Conservation (phyloP, 2,888 invertebrate species). For the Meteorus cinctellus region DNA sequence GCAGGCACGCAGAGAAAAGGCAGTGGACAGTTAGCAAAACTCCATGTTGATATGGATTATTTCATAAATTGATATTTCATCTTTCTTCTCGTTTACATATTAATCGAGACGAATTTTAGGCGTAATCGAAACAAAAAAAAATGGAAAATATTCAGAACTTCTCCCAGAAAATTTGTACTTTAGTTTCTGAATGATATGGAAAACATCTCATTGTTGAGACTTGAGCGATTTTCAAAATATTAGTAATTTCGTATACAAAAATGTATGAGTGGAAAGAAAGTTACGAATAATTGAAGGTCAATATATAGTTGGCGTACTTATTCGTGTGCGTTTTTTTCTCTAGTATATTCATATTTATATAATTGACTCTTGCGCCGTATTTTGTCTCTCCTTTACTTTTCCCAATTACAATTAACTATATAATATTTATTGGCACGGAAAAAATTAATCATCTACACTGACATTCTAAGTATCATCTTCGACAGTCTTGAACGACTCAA, state of each 20-base stretch:
- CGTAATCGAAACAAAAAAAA: slow-evolving; percentile 6
- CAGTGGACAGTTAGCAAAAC: slow-evolving; percentile 53
- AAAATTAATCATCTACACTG: not conserved
- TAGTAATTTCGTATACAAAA: not conserved
- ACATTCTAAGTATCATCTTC: not conserved
- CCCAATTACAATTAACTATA: not conserved
- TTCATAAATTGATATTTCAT: slow-evolving; percentile 7
- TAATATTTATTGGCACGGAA: slow-evolving; percentile 13
- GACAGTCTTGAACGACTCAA: not conserved
- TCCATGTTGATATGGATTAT: not conserved
- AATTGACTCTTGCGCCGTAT: slow-evolving; percentile 19
- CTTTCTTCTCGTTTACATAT: not conserved
- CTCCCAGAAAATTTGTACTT: slow-evolving; percentile 32
- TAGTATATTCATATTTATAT: not conserved
- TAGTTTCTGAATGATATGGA: slow-evolving; percentile 33
- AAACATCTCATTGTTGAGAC: not conserved
- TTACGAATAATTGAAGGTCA: not conserved
- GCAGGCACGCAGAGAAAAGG: slow-evolving; percentile 61
- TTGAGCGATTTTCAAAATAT: slow-evolving; percentile 10
- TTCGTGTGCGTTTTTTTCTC: not conserved
- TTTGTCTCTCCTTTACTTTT: not conserved
- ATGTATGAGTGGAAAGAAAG: slow-evolving; percentile 3
- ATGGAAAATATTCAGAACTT: slow-evolving; percentile 7
- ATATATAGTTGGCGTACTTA: not conserved
- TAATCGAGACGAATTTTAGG: slow-evolving; percentile 1